Percentiles rank a stretch among this genome's conserved stretches.
Conservation (phyloP, 2,888 invertebrate genomes). For the Molanna angustata region DNA sequence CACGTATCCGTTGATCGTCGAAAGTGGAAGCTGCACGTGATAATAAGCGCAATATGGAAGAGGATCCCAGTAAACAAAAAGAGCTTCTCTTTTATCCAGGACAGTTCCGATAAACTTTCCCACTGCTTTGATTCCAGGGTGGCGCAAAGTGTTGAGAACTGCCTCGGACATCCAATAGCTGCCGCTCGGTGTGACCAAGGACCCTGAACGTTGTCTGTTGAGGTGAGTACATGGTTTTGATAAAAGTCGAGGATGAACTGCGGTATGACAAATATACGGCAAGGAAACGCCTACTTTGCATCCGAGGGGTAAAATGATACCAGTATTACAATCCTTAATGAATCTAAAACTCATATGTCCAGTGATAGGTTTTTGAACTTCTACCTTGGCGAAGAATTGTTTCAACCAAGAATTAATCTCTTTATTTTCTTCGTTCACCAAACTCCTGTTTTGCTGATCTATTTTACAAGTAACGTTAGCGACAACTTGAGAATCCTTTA, state of each 20-base stretch:
- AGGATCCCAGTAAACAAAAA: conserved; percentile 83
- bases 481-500: conserved; percentile 73
- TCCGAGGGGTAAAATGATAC: conserved; percentile 61
- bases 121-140: conserved; percentile 51
- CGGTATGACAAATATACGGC: conserved; percentile 77
- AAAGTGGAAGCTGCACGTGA: conserved; percentile 72
- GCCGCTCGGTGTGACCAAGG: conserved; percentile 46
- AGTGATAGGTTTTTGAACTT: conserved; percentile 64
- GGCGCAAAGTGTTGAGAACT: conserved; percentile 48
- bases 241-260: conserved; percentile 62
- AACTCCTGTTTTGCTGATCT: conserved; percentile 62
- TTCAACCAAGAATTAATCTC: conserved; percentile 72
- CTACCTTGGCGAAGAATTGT: conserved; percentile 64
- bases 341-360: conserved; percentile 79
- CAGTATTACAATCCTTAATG: conserved; percentile 60
- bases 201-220: conserved; percentile 53
- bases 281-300: conserved; percentile 76
- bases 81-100: conserved; percentile 73
- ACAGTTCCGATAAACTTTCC: conserved; percentile 65
- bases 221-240: conserved; percentile 64
- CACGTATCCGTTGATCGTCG: conserved; percentile 56
- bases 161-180: conserved; percentile 62
- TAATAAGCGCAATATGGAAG: conserved; percentile 84
- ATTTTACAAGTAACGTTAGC: conserved; percentile 79
- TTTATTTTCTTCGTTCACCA: conserved; percentile 65